Percentiles rank a stretch among this genome's conserved stretches.
phyloP scores from a whole-genome alignment of 2,888 invertebrate species.

The Tinea semifulvella region DNA sequence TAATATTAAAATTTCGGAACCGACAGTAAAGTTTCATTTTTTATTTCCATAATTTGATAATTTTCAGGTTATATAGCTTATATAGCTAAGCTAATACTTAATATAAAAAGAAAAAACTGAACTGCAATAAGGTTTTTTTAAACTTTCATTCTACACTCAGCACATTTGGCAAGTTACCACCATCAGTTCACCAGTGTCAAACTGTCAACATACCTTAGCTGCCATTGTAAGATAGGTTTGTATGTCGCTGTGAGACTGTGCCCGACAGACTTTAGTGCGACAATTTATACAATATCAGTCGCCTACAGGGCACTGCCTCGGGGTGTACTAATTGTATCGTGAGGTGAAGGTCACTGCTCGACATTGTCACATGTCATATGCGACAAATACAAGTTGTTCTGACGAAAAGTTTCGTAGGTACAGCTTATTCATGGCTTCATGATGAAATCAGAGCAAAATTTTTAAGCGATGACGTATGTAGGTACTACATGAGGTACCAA shows the following conservation, averaged over 20 bases:
- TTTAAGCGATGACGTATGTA: too few species aligned
- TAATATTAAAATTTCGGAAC: too few species aligned
- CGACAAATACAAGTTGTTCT: neutral
- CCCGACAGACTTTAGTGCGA: neutral
- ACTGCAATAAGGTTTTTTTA: too few species aligned
- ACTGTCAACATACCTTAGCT: constrained; percentile 48
- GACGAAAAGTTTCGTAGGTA: neutral
- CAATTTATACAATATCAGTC: constrained; percentile 8
- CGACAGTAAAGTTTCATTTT: too few species aligned
- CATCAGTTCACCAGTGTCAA: too few species aligned
- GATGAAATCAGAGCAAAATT: neutral
- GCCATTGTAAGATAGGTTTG: constrained; percentile 36
- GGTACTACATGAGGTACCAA: too few species aligned
- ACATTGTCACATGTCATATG: constrained; percentile 3
- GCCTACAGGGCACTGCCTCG: constrained; percentile 6
- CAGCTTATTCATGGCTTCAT: neutral
- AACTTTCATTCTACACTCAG: too few species aligned
- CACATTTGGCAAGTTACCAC: too few species aligned
- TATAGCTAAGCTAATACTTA: too few species aligned
- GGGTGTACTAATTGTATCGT: neutral
- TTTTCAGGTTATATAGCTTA: too few species aligned
- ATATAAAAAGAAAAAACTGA: too few species aligned
- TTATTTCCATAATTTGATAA: too few species aligned
- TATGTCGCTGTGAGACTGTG: constrained; percentile 1
- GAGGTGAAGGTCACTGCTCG: constrained; percentile 2